phyloP scores from a whole-genome alignment of 2,797 vertebrate species.

The Alosa sapidissima region DNA sequence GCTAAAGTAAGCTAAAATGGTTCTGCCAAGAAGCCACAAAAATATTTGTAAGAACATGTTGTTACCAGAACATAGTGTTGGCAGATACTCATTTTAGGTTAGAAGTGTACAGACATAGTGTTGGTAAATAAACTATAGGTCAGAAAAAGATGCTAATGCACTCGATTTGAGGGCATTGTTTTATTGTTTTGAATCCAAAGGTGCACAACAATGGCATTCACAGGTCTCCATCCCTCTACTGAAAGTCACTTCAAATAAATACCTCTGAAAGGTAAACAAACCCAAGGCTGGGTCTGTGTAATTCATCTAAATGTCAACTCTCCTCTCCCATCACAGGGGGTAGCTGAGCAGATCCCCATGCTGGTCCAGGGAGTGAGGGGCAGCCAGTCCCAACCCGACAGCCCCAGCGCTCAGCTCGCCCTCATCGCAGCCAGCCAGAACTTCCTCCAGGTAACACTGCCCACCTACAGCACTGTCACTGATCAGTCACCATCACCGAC shows the following conservation, averaged over 20 bases:
- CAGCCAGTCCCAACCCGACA: slow-evolving; percentile 95
- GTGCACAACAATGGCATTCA: neutral
- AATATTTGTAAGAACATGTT: neutral
- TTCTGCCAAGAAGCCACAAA: neutral
- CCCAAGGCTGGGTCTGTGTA: neutral
- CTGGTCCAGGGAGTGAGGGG: slow-evolving; percentile 95
- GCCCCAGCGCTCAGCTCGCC: slow-evolving; percentile 92
- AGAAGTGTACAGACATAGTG: neutral
- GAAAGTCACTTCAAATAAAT: neutral
- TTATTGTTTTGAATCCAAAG: neutral
- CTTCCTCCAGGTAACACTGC: slow-evolving; percentile 86
- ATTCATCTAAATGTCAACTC: neutral
- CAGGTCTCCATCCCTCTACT: neutral
- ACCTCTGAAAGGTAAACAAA: neutral
- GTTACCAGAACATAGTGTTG: neutral
- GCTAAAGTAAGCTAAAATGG: neutral
- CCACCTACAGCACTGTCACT: neutral
- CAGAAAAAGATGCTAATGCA: neutral
- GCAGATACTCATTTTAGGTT: neutral
- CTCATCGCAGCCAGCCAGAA: slow-evolving; percentile 95
- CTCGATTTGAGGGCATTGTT: neutral
- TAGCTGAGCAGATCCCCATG: slow-evolving; percentile 95
- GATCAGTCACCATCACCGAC: neutral
- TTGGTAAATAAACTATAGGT: neutral
- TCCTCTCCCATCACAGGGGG: slow-evolving; percentile 71